phyloP scores from a whole-genome alignment of 2,888 invertebrate genomes.

The Hydrotaea diabolus region DNA sequence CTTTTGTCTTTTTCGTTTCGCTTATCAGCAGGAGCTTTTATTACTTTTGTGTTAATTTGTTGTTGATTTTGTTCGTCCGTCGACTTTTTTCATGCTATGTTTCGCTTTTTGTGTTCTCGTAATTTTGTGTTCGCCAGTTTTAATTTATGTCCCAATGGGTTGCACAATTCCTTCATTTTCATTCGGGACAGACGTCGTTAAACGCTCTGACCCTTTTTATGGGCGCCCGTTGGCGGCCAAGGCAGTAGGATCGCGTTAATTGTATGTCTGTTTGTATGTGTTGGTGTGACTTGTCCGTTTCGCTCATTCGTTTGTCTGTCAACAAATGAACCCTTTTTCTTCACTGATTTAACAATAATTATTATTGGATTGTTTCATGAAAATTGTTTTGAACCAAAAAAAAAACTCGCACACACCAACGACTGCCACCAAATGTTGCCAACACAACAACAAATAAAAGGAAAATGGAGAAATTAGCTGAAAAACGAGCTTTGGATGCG shows the following conservation, averaged over 20 bases:
- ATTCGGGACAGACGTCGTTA: not conserved
- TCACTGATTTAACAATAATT: conserved; percentile 72
- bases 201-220: conserved; percentile 54
- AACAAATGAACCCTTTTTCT: conserved; percentile 65
- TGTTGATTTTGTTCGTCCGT: conserved; percentile 49
- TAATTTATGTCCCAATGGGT: conserved; percentile 60
- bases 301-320: conserved; percentile 42
- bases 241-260: not conserved
- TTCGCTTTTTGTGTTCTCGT: conserved; percentile 63
- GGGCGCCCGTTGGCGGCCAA: conserved; percentile 43
- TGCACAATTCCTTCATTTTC: conserved; percentile 21
- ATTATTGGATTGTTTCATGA: conserved; percentile 72
- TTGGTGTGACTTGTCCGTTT: conserved; percentile 23
- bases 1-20: conserved; percentile 56
- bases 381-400: conserved; percentile 66
- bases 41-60: conserved; percentile 77
- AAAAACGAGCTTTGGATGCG: conserved; percentile 61
- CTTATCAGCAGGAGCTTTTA: conserved; percentile 77
- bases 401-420: conserved; percentile 59
- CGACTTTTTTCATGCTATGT: conserved; percentile 51
- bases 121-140: conserved; percentile 58
- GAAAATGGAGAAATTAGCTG: conserved; percentile 70
- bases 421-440: conserved; percentile 17
- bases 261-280: conserved; percentile 5
- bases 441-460: conserved; percentile 65